phyloP scores from a whole-genome alignment of 2,113 vertebrate species.

The Lethenteron reissneri region DNA sequence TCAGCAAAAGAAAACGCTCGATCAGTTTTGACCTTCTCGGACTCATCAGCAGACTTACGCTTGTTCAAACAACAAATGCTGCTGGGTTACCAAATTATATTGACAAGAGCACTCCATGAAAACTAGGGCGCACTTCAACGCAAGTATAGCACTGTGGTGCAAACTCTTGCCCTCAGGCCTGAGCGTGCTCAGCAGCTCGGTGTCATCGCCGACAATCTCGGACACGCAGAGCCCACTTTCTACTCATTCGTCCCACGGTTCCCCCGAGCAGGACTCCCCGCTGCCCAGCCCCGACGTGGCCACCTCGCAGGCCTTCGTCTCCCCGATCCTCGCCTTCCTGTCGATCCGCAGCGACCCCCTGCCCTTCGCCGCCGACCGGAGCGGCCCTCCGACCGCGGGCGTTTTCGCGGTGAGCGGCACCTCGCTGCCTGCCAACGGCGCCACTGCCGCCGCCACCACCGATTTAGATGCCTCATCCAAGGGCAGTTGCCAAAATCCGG shows the following conservation, averaged over 20 bases:
- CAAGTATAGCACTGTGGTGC: too few species aligned
- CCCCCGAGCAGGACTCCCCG: conserved; percentile 25
- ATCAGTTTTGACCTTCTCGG: too few species aligned
- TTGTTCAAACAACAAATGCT: too few species aligned
- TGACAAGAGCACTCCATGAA: too few species aligned
- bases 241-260: conserved; percentile 47
- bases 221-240: conserved; percentile 30
- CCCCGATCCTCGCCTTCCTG: too few species aligned
- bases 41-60: too few species aligned
- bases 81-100: too few species aligned
- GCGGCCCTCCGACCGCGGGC: background rate
- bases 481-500: too few species aligned
- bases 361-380: background rate
- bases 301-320: too few species aligned
- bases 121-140: too few species aligned
- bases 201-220: conserved; percentile 35
- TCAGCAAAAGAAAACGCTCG: too few species aligned
- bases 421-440: background rate
- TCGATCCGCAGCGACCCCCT: background rate
- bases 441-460: background rate
- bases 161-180: conserved; percentile 17
- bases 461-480: background rate
- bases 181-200: conserved; percentile 40
- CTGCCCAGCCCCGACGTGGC: conserved; percentile 17
- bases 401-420: background rate